Evolutionary conservation across 1,140 invertebrate species (phyloP).

Genomic region (Ooceraea biroi): DNA sequence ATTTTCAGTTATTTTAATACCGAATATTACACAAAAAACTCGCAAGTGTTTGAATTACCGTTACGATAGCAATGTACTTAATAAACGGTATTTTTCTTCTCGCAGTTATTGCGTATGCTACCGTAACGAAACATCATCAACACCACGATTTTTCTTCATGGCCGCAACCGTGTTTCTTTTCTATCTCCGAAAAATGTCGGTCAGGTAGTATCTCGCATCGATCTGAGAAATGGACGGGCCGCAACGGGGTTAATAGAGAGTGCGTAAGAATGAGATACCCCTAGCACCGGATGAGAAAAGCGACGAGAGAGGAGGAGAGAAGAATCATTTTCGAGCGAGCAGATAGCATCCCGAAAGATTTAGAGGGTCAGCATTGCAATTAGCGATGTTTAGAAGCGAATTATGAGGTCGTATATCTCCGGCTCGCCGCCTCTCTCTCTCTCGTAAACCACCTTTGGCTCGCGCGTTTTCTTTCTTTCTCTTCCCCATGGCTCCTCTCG

Average conservation of each 20-base stretch:
- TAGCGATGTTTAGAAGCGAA: constrained; percentile 82
- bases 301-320: constrained; percentile 34
- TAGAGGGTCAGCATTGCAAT: constrained; percentile 80
- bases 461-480: constrained; percentile 1
- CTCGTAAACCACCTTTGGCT: neutral
- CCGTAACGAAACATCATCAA: neutral
- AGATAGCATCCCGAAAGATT: constrained; percentile 79
- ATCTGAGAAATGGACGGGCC: constrained; percentile 68
- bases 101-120: neutral
- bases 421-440: constrained; percentile 23
- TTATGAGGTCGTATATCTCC: constrained; percentile 77
- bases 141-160: neutral
- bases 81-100: neutral
- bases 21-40: too few relatives aligned
- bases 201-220: constrained; percentile 64
- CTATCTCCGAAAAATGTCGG: constrained; percentile 31
- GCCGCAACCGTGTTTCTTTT: neutral
- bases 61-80: too few relatives aligned
- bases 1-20: too few relatives aligned
- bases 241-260: constrained; percentile 68
- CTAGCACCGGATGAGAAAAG: constrained; percentile 37
- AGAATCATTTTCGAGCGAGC: constrained; percentile 70
- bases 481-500: neutral
- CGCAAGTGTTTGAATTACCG: too few relatives aligned
- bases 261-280: constrained; percentile 58